A percentile compares a stretch with the other conserved stretches of the same genome.
phyloP scores from a whole-genome alignment of 2,797 vertebrate species.

The Lutjanus campechanus region DNA sequence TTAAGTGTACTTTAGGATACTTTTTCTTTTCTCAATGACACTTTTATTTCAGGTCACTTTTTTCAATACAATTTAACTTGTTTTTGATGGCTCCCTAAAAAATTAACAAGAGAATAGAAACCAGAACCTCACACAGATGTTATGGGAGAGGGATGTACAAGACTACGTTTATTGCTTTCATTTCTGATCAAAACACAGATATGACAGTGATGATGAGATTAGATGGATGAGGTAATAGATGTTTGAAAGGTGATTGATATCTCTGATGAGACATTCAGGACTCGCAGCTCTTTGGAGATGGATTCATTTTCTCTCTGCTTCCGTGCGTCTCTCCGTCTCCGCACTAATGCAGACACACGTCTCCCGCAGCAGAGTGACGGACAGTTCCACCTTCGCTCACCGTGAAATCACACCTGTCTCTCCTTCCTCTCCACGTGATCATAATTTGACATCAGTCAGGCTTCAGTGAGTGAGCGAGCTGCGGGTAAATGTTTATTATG shows the following conservation, averaged over 20 bases:
- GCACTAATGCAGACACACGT: background rate
- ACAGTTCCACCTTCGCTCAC: slow-evolving; percentile 14
- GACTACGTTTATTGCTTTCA: background rate
- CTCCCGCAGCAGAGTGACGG: background rate
- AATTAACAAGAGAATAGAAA: background rate
- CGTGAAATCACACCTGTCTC: slow-evolving; percentile 20
- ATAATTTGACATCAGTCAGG: slow-evolving; percentile 8
- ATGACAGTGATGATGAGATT: background rate
- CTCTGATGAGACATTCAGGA: background rate
- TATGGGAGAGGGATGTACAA: background rate
- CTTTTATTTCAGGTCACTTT: background rate
- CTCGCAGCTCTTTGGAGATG: background rate
- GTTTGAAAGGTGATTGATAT: background rate
- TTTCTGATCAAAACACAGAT: background rate
- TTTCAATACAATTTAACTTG: background rate
- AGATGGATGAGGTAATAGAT: background rate
- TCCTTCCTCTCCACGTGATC: background rate
- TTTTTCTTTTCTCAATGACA: background rate
- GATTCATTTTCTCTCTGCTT: background rate
- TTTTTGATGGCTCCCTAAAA: background rate
- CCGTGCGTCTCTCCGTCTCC: background rate
- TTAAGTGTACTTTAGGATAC: background rate
- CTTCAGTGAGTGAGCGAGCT: background rate
- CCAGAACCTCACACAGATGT: background rate
- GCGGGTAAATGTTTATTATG: background rate